Percentiles rank a stretch among this genome's conserved stretches.
Evolutionary conservation across 1,140 invertebrate species (phyloP).

Genomic region (Ladona fulva): DNA sequence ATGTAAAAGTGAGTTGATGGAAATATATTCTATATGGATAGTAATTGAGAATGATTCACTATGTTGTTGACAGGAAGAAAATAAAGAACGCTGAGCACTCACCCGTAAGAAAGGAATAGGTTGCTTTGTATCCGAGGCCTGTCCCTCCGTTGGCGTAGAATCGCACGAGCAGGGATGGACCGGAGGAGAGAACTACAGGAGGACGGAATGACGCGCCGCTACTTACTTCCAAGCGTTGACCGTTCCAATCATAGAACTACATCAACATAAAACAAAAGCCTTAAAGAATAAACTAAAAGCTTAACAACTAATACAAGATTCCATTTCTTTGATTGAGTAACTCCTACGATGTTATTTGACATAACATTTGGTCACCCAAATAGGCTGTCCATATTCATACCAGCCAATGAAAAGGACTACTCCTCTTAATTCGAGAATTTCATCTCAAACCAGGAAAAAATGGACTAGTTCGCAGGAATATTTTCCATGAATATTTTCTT

Average conservation of each 20-base stretch:
- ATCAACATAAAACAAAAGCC: too few species aligned
- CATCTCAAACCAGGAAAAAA: too few species aligned
- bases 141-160: conserved; percentile 64
- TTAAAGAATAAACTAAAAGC: too few species aligned
- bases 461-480: too few species aligned
- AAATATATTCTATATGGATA: not conserved
- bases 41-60: not conserved
- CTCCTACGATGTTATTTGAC: too few species aligned
- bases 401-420: too few species aligned
- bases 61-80: not conserved
- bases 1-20: not conserved
- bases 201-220: conserved; percentile 59
- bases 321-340: too few species aligned
- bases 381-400: too few species aligned
- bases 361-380: too few species aligned
- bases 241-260: conserved; percentile 62
- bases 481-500: too few species aligned
- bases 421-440: too few species aligned
- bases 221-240: conserved; percentile 53
- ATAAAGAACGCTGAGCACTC: not conserved
- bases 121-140: conserved; percentile 56
- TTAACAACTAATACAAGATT: too few species aligned
- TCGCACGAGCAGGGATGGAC: conserved; percentile 51
- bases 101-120: conserved; percentile 47
- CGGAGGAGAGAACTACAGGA: conserved; percentile 53